Conservation (phyloP, 2,113 vertebrate genomes). For the Prolemur simus region DNA sequence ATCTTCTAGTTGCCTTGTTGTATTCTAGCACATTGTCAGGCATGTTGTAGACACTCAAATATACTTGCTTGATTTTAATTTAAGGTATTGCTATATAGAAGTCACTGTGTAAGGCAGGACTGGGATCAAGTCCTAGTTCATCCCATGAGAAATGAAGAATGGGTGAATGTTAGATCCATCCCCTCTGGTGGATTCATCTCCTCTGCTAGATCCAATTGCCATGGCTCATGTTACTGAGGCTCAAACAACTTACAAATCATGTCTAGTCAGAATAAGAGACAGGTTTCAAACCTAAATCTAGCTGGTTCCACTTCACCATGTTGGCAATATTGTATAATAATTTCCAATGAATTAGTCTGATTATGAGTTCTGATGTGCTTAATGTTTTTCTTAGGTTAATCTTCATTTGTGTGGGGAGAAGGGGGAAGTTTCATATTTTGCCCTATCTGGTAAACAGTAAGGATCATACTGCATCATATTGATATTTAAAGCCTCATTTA, state of each 20-base stretch:
- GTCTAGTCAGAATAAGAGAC: not conserved
- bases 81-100: not conserved
- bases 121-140: not conserved
- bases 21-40: not conserved
- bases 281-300: not conserved
- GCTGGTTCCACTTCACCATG: not conserved
- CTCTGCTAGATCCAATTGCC: not conserved
- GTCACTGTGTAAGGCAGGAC: not conserved
- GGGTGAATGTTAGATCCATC: not conserved
- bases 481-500: not conserved
- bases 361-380: not conserved
- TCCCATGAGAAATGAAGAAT: not conserved
- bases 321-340: not conserved
- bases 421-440: not conserved
- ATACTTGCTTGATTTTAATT: not conserved
- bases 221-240: not conserved
- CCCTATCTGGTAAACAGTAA: not conserved
- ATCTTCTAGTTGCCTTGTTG: not conserved
- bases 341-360: not conserved
- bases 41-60: not conserved
- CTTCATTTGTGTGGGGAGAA: not conserved
- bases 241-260: not conserved
- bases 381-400: not conserved
- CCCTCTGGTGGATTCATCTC: not conserved
- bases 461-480: not conserved